Percentiles rank a stretch among this genome's conserved stretches.
These are phyloP conservation scores for Ochropleura leucogaster DNA, from an alignment of 2,888 invertebrate species.

Conservation along the genomic window DNA sequence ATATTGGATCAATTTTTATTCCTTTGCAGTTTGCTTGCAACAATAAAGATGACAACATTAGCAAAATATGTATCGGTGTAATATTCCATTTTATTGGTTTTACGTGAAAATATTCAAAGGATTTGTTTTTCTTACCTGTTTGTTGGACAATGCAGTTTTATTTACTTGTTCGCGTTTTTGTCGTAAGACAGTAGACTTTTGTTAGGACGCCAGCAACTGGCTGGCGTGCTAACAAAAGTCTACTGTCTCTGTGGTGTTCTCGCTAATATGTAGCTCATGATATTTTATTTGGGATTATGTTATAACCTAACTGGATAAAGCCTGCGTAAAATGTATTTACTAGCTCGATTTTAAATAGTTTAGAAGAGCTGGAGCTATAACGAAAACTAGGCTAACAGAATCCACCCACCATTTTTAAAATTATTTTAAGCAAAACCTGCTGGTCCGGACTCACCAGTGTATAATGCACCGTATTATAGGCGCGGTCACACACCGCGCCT, in stretches of 20 bases:
- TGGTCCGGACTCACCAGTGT: neutral
- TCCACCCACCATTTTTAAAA: neutral
- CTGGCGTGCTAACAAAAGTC: no score
- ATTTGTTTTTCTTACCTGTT: neutral
- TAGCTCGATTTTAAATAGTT: constrained; percentile 8
- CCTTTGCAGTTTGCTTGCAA: neutral
- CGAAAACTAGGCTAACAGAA: neutral
- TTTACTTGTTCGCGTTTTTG: constrained; percentile 9
- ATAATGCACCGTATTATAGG: no score
- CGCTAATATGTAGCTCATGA: no score
- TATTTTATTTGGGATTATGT: neutral
- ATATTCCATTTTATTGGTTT: neutral
- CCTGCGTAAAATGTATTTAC: constrained; percentile 15
- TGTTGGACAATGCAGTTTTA: neutral
- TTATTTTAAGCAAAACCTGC: neutral
- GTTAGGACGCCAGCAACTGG: constrained; percentile 14
- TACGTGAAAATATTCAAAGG: neutral
- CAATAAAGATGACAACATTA: constrained; percentile 11
- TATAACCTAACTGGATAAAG: constrained; percentile 1
- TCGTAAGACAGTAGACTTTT: neutral
- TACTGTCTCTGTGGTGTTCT: constrained; percentile 21
- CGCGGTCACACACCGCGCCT: no score
- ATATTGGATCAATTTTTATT: constrained; percentile 2
- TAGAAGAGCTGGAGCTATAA: neutral
- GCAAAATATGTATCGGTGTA: neutral